Percentiles rank a stretch among this genome's conserved stretches.
These are phyloP conservation scores for Ardeotis arabs DNA, from an alignment of 2,113 vertebrate genomes.

Conservation along the genomic window DNA sequence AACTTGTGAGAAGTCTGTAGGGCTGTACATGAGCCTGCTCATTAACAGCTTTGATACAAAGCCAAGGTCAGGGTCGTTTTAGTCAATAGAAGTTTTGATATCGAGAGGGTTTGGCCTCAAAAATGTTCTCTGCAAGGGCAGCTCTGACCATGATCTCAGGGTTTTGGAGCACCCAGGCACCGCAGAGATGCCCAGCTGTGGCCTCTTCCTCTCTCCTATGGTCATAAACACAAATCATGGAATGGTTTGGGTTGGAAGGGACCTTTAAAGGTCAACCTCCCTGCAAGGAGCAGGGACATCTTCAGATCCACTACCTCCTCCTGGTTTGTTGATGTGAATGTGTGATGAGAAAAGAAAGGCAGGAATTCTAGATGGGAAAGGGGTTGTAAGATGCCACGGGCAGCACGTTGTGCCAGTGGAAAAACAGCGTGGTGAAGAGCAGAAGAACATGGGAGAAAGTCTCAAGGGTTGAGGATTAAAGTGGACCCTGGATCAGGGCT, in stretches of 20 bases:
- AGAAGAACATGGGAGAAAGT: neutral
- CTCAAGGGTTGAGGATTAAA: neutral
- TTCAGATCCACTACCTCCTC: neutral
- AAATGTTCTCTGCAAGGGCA: neutral
- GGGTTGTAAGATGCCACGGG: neutral
- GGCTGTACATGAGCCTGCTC: neutral
- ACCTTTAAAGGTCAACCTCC: too few relatives aligned
- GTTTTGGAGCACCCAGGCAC: neutral
- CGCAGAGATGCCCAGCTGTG: too few relatives aligned
- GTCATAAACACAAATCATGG: too few relatives aligned
- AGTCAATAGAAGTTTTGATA: neutral
- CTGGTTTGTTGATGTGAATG: neutral
- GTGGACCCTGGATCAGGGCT: neutral
- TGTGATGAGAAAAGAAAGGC: neutral
- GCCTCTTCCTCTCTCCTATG: too few relatives aligned
- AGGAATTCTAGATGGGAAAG: neutral
- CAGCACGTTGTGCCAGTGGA: neutral
- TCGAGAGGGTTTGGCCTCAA: neutral
- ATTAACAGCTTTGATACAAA: neutral
- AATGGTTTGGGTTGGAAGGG: too few relatives aligned
- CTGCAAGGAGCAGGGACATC: too few relatives aligned
- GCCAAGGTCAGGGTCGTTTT: neutral
- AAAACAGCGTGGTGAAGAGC: neutral
- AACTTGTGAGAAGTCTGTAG: neutral
- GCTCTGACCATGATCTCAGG: fast-evolving